These are phyloP conservation scores for Pristionchus exspectatus DNA, from an alignment of 2,888 invertebrate species.

Conservation along the genomic window DNA sequence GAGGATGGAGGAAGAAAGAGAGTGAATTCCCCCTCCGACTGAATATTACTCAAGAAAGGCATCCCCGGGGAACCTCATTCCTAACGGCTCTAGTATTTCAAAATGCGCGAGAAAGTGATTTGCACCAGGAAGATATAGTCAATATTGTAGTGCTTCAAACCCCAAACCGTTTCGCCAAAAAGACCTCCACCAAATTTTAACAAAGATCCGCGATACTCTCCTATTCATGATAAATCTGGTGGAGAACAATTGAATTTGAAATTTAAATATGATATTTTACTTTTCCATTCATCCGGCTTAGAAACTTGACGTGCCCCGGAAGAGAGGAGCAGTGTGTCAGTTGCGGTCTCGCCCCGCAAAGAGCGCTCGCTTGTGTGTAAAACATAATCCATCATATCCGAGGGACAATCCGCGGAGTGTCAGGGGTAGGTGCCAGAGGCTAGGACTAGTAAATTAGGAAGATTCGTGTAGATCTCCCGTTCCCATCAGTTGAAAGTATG, in stretches of 20 bases:
- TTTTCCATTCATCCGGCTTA: neutral
- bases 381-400: conserved; percentile 46
- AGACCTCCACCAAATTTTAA: no score
- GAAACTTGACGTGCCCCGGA: neutral
- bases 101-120: neutral
- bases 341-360: conserved; percentile 9
- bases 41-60: conserved; percentile 10
- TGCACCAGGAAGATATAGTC: neutral
- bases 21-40: neutral
- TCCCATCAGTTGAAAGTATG: no score
- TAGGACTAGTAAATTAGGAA: neutral
- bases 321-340: conserved; percentile 2
- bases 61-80: neutral
- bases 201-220: no score
- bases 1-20: neutral
- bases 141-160: neutral
- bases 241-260: no score
- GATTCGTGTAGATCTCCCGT: neutral
- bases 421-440: neutral
- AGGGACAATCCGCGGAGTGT: conserved; percentile 28
- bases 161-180: no score
- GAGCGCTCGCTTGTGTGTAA: conserved; percentile 2
- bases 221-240: no score
- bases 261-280: neutral
- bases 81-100: neutral